These are phyloP conservation scores for Lamprologus ornatipinnis DNA, from an alignment of 2,113 vertebrate species.

Conservation along the genomic window DNA sequence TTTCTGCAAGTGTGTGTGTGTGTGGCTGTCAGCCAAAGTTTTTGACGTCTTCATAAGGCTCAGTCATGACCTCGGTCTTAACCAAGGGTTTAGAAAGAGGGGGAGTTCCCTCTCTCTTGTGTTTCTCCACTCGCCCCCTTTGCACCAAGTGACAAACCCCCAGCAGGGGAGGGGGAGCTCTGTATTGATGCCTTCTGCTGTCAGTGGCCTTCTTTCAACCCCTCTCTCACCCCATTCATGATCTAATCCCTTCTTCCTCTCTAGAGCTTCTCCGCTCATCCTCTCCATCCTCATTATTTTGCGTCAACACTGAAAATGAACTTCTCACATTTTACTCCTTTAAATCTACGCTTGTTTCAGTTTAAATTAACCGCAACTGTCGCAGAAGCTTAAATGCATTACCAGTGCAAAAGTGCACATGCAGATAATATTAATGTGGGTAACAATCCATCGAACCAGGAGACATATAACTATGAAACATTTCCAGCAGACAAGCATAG, in stretches of 20 bases:
- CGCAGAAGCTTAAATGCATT: background rate
- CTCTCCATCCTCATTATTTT: conserved; percentile 35
- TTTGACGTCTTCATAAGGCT: conserved; percentile 71
- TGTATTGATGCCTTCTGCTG: conserved; percentile 67
- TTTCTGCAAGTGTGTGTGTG: background rate
- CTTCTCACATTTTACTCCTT: conserved; percentile 34
- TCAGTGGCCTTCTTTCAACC: conserved; percentile 62
- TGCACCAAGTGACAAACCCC: conserved; percentile 50
- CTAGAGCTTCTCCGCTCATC: conserved; percentile 34
- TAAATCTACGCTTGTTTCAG: background rate
- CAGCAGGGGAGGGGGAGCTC: conserved; percentile 44
- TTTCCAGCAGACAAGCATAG: background rate
- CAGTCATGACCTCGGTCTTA: conserved; percentile 68
- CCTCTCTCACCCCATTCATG: conserved; percentile 48
- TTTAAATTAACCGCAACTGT: background rate
- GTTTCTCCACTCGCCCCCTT: conserved; percentile 52
- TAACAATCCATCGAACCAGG: background rate
- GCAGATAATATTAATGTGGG: background rate
- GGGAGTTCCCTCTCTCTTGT: conserved; percentile 66
- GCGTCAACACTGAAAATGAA: conserved; percentile 39
- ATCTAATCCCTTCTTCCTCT: conserved; percentile 63
- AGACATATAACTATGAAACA: background rate
- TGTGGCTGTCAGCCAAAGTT: conserved; percentile 51
- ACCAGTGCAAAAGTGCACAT: background rate
- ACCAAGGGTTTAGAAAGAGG: conserved; percentile 41